These are phyloP conservation scores for Choloepus hoffmanni DNA, from an alignment of 2,113 vertebrate species.

Conservation along the genomic window DNA sequence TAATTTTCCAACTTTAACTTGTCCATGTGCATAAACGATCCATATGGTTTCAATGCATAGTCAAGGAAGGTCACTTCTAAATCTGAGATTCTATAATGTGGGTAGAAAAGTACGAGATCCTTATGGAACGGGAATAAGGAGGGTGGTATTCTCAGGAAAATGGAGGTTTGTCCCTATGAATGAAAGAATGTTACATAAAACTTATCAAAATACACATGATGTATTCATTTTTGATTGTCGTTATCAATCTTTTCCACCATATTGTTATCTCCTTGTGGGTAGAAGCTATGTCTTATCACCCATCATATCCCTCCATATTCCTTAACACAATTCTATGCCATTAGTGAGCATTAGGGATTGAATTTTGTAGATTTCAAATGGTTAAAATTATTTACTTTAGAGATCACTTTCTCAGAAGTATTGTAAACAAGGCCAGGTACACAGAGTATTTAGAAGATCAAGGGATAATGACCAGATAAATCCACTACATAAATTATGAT, in stretches of 20 bases:
- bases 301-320: neutral
- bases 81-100: neutral
- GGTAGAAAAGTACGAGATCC: neutral
- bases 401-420: neutral
- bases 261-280: neutral
- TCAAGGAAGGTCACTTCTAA: neutral
- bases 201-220: neutral
- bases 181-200: too few species aligned
- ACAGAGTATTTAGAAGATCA: neutral
- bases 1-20: neutral
- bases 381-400: neutral
- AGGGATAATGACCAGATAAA: neutral
- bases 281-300: neutral
- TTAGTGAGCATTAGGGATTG: too few species aligned
- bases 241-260: neutral
- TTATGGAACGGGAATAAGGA: neutral
- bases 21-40: neutral
- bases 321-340: neutral
- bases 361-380: neutral
- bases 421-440: neutral
- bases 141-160: neutral
- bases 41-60: too few species aligned
- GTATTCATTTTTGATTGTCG: neutral
- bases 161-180: neutral
- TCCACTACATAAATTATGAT: neutral